Evolutionary conservation across 2,888 invertebrate genomes (phyloP), one percentile per base, ranked within the genome.

Genomic region (Sarcophaga subvicina): DNA sequence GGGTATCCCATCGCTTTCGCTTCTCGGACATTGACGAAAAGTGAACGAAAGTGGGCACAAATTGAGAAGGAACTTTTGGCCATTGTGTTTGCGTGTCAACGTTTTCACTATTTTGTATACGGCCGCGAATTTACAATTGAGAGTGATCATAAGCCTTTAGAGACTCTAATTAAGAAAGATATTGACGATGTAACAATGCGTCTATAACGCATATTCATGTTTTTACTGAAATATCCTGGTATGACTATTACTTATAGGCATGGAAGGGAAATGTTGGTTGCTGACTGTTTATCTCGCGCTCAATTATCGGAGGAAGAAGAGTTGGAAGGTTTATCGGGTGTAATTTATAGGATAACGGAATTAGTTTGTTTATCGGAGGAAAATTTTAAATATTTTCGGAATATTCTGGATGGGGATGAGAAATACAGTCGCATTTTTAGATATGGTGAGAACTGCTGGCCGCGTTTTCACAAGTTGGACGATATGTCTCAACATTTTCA

Each of bases 91-190:
- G 63, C 83, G 4, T 80, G 76, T 59, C n/a, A 54, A 64, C 49
- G 62, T 47, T 77, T 66, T 22, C 45, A 63, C 17, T 63, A 22
- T 73, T 78, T 45, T 37, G 12, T 84, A 12, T 84, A 87, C 37
- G 78, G 84, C 0, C 49, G 87, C 4, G 80, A 87, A 25, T 84
- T 86, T n/a, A 62, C 49, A 0, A 83, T 88, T 4, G 78, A 86
- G 73, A 88, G 84, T 69, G 85, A 92, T 87, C 91, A 92, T 78
- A 92, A 92, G 75, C 91, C 91, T 12, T 67, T 92, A n/a, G 90
- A 91, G 64, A 82, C 87, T 10, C 85, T 91, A 60, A 82, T 91
- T 47, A 90, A 90, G 79, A 89, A 89, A 59, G 78, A 86, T 54
- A 85, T 91, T 73, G 89, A 91, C 86, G 90, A 91, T 73, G 89